Percentiles rank a stretch among this genome's conserved stretches.
phyloP scores from a whole-genome alignment of 2,888 invertebrate genomes.

The Drosophila aldrichi region DNA sequence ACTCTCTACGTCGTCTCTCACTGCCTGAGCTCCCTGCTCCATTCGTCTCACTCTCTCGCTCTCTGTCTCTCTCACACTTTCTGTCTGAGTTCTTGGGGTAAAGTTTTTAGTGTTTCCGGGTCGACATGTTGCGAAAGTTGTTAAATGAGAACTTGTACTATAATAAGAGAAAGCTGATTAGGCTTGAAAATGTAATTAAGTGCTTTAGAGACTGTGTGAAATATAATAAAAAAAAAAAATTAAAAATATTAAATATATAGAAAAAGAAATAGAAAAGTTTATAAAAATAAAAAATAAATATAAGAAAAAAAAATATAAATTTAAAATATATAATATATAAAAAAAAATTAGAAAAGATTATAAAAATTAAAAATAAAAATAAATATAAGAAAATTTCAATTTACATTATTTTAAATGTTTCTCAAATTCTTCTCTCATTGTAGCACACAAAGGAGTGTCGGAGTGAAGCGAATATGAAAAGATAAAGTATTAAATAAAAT shows the following conservation, averaged over 20 bases:
- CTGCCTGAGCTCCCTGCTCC: background rate
- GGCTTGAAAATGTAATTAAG: constrained; percentile 5
- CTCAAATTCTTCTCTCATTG: constrained; percentile 39
- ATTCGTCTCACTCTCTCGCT: background rate
- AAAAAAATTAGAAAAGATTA: no score
- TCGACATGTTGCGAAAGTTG: constrained; percentile 19
- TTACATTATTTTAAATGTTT: background rate
- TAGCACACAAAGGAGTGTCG: constrained; percentile 43
- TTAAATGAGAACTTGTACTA: constrained; percentile 10
- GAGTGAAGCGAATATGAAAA: constrained; percentile 31
- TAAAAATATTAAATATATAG: no score
- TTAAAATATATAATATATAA: no score
- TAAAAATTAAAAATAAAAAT: background rate
- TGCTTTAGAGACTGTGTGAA: background rate
- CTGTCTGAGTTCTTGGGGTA: background rate
- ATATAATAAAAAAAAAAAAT: background rate
- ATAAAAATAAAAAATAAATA: no score
- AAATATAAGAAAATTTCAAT: background rate
- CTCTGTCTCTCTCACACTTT: background rate
- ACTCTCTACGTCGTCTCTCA: constrained; percentile 47
- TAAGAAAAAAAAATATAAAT: no score
- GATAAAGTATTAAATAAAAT: constrained; percentile 11
- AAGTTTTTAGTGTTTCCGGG: constrained; percentile 10
- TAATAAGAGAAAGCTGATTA: constrained; percentile 19
- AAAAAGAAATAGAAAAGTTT: no score